These are phyloP conservation scores for Lithophane socia DNA, from an alignment of 2,888 invertebrate species.

Conservation along the genomic window DNA sequence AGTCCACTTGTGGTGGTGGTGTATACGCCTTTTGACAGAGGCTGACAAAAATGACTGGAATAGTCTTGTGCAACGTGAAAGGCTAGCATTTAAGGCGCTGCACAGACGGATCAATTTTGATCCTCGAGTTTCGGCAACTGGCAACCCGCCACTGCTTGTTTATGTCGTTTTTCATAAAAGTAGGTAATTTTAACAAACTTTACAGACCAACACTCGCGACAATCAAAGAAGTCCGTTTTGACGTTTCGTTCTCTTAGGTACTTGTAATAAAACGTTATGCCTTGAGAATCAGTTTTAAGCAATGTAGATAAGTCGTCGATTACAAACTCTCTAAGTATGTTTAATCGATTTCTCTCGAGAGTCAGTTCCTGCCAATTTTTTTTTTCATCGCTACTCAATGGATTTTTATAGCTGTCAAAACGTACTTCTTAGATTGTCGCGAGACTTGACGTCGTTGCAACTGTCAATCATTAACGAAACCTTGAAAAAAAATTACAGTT, in stretches of 20 bases:
- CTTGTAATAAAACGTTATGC: too few relatives aligned
- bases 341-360: too few relatives aligned
- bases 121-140: neutral
- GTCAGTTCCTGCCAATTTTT: too few relatives aligned
- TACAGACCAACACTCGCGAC: neutral
- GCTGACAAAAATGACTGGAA: neutral
- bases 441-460: neutral
- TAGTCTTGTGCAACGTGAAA: neutral
- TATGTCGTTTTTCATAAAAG: neutral
- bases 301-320: too few relatives aligned
- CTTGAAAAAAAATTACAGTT: neutral
- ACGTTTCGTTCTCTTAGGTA: too few relatives aligned
- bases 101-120: neutral
- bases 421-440: too few relatives aligned
- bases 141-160: neutral
- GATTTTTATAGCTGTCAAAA: too few relatives aligned
- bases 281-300: too few relatives aligned
- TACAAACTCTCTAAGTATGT: too few relatives aligned
- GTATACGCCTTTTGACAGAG: conserved; percentile 8
- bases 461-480: neutral
- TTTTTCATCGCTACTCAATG: too few relatives aligned
- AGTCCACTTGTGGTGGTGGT: conserved; percentile 1
- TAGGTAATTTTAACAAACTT: neutral
- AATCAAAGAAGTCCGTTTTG: too few relatives aligned
- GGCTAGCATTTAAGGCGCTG: neutral